Evolutionary conservation across 2,113 vertebrate genomes (phyloP), one percentile per base, ranked within the genome.

Genomic region (Caretta caretta): DNA sequence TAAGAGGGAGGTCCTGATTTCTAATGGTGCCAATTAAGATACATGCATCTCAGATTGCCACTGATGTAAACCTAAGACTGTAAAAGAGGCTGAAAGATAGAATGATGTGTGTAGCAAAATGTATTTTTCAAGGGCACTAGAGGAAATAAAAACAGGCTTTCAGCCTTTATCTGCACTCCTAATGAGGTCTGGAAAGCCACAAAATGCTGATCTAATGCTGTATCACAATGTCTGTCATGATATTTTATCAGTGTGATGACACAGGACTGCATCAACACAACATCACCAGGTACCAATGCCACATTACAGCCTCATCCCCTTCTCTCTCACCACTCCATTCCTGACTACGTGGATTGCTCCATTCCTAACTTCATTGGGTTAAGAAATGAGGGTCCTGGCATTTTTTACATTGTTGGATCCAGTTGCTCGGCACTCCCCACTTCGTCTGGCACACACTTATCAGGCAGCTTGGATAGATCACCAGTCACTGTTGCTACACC

Each of bases 261-360:
- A 48, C 19, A 69, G 65, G 86, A 19, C 16, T 80, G 35, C 0
- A 5, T 86, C 31, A 92, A 24, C 8, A 46, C 31, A 54, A 14
- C 3, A 29, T 56, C 27, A 86, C 35, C 48, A 51, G 29, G 19
- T 51, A 79, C 46, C 14, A 76, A 62, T 50, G 81, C 50, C 82
- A 49, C 50, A 56, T 24, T 62, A 46, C 29, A 82, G 51, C 4
- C 1, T 1, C 11, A 12, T 14, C 38, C 56, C 75, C 27, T 59
- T 31, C 22, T 16, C 49, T 12, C n/a, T 54, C 0, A 0, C 3
- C 31, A 82, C 22, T 79, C 59, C 29, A 53, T 27, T 16, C 5
- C 56, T 9, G 65, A 83, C 27, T 69, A 19, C 5, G 48, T 17
- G 46, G 65, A 50, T 8, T 0, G 1, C n/a, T n/a, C 46, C 0